Evolutionary conservation across 2,113 vertebrate species (phyloP), one percentile per base, ranked within the genome.

Genomic region (Peromyscus maniculatus): DNA sequence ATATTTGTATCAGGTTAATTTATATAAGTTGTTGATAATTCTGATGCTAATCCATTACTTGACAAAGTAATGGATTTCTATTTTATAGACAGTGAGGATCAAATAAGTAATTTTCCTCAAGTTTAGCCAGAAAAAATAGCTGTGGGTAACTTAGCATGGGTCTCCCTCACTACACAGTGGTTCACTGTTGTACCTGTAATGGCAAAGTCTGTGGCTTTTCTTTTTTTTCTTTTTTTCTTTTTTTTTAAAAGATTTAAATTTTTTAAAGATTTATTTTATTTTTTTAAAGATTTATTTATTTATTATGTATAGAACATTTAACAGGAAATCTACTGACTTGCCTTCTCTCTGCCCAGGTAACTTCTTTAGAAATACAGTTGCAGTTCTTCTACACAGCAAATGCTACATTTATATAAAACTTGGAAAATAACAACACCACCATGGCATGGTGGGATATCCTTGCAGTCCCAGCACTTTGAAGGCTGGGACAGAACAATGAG

Each of bases 301-400:
- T 43, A 43, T 43, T 43, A 43, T 43, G 43, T 43, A 43, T 43
- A 43, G 43, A 92, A 39, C 21, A 49, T 72, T 64, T 49, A 55
- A 66, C 39, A 21, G n/a, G 7, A 17, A 33, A 78, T 31, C 17
- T 66, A 24, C 36, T 46, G 84, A 3, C 59, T 36, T 93, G 59
- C 8, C 16, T 82, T 95, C 31, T 80, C 46, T 52, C 39, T 64
- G 7, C 21, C 17, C 7, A 77, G 86, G 88, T 74, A 89, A 75
- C 94, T 92, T 91, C 71, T 93, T 91, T n/a, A 87, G 49, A 94
- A 91, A 80, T 87, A 22, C 22, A 94, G 75, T 13, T 62, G 80
- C 24, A 89, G 39, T 57, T 92, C 69, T 75, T 88, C 92, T 91
- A 89, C 33, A 62, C 59, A 82, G 77, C 13, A 91, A 93, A 93